Conservation (phyloP, 2,797 vertebrate genomes). For the Microctenopoma steveboyesi region DNA sequence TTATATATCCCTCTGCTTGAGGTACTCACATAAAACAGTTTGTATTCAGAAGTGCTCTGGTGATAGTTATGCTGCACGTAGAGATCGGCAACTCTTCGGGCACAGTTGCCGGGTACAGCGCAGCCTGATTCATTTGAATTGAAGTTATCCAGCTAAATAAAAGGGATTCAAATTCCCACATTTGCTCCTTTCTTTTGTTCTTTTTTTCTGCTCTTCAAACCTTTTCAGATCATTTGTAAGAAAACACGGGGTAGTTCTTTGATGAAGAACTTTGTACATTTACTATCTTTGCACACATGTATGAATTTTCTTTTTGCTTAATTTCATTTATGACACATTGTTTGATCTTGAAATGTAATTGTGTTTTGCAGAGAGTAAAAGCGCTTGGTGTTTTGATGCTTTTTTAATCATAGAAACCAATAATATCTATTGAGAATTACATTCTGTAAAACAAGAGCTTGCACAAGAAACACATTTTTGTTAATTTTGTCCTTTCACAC, state of each 20-base stretch:
- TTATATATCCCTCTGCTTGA: conserved; percentile 82
- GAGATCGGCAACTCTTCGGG: conserved; percentile 75
- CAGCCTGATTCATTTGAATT: conserved; percentile 78
- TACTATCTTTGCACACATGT: conserved; percentile 37
- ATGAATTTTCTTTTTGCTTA: conserved; percentile 39
- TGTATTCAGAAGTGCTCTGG: conserved; percentile 76
- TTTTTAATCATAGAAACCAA: conserved; percentile 38
- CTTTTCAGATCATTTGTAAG: conserved; percentile 43
- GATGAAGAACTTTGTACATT: conserved; percentile 61
- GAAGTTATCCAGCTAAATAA: conserved; percentile 76
- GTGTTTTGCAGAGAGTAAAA: conserved; percentile 8
- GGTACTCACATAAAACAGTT: conserved; percentile 79
- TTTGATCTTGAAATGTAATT: conserved; percentile 69
- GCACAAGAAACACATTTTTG: not conserved
- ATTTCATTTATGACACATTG: conserved; percentile 35
- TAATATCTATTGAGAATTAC: conserved; percentile 1
- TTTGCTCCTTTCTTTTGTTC: conserved; percentile 37
- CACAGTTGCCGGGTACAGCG: conserved; percentile 67
- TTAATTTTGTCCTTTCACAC: no score
- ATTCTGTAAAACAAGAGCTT: conserved; percentile 14
- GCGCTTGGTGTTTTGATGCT: conserved; percentile 27
- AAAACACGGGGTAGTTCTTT: conserved; percentile 57
- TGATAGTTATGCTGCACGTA: conserved; percentile 66
- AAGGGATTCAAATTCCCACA: conserved; percentile 68
- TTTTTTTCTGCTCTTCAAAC: conserved; percentile 29